phyloP scores from a whole-genome alignment of 2,888 invertebrate genomes.

The Chalcis sispes region DNA sequence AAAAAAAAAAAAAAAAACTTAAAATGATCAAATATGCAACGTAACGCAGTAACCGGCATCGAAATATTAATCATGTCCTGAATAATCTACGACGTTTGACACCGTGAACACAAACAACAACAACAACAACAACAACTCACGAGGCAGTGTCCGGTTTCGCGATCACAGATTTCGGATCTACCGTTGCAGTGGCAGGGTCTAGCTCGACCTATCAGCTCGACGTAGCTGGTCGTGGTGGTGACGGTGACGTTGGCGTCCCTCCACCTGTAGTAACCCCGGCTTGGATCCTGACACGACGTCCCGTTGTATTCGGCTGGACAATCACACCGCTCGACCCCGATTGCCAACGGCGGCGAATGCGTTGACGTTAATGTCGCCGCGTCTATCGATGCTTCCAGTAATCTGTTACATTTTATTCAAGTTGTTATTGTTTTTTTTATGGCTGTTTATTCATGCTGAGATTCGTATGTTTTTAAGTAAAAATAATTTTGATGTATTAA shows the following conservation, averaged over 20 bases:
- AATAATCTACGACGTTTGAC: too few relatives aligned
- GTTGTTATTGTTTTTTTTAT: neutral
- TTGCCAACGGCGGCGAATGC: conserved; percentile 83
- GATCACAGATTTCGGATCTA: conserved; percentile 86
- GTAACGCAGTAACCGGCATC: too few relatives aligned
- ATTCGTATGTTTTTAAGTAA: too few relatives aligned
- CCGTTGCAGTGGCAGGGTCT: conserved; percentile 89
- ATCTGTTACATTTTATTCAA: conserved; percentile 77
- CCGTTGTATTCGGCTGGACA: conserved; percentile 90
- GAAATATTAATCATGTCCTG: too few relatives aligned
- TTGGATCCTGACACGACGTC: conserved; percentile 93
- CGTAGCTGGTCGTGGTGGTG: conserved; percentile 77
- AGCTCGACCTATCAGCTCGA: conserved; percentile 88
- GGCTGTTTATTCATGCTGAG: too few relatives aligned
- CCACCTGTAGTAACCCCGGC: conserved; percentile 88
- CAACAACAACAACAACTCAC: too few relatives aligned
- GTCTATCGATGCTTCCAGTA: conserved; percentile 89
- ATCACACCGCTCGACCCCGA: conserved; percentile 90
- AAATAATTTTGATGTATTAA: too few relatives aligned
- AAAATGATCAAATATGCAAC: too few relatives aligned
- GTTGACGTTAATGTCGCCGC: conserved; percentile 85
- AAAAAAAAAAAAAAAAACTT: too few relatives aligned
- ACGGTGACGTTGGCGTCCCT: conserved; percentile 79
- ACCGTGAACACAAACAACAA: too few relatives aligned
- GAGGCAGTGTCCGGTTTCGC: conserved; percentile 89